Percentiles rank a stretch among this genome's conserved stretches.
Evolutionary conservation across 2,888 invertebrate species (phyloP).

Genomic region (Plutella xylostella): DNA sequence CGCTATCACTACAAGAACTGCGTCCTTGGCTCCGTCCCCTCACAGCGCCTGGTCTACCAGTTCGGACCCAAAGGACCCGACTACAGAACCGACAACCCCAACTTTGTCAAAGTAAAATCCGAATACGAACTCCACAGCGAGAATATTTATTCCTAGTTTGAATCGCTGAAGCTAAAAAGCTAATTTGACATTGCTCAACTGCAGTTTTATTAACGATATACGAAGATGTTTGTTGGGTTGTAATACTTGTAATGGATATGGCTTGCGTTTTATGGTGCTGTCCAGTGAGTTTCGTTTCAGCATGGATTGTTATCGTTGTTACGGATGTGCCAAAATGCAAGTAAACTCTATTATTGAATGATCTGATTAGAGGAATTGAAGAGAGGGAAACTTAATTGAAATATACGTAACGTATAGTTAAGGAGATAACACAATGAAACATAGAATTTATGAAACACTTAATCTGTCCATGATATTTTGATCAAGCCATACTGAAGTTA

Average conservation of each 20-base stretch:
- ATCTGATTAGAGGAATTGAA: no score
- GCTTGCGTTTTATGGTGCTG: not conserved
- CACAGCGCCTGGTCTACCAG: slow-evolving; percentile 82
- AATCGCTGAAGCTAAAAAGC: slow-evolving; percentile 7
- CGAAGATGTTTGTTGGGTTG: not conserved
- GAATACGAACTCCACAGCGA: slow-evolving; percentile 36
- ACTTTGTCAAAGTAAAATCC: slow-evolving; percentile 51
- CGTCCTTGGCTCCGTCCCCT: slow-evolving; percentile 80
- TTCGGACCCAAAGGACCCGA: slow-evolving; percentile 85
- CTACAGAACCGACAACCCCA: slow-evolving; percentile 77
- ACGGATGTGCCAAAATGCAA: no score
- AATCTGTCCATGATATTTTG: no score
- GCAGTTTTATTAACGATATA: not conserved
- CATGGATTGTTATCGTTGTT: no score
- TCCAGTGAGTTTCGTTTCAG: no score
- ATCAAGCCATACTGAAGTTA: no score
- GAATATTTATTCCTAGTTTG: slow-evolving; percentile 46
- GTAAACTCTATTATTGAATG: no score
- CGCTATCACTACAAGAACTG: slow-evolving; percentile 85
- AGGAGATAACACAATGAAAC: no score
- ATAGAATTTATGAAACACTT: no score
- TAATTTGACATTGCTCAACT: not conserved
- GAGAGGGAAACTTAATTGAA: no score
- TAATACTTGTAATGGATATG: not conserved
- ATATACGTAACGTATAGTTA: no score